A percentile compares a stretch with the other conserved stretches of the same genome.
These are phyloP conservation scores for Plotosus lineatus DNA, from an alignment of 2,113 vertebrate genomes.

Conservation along the genomic window DNA sequence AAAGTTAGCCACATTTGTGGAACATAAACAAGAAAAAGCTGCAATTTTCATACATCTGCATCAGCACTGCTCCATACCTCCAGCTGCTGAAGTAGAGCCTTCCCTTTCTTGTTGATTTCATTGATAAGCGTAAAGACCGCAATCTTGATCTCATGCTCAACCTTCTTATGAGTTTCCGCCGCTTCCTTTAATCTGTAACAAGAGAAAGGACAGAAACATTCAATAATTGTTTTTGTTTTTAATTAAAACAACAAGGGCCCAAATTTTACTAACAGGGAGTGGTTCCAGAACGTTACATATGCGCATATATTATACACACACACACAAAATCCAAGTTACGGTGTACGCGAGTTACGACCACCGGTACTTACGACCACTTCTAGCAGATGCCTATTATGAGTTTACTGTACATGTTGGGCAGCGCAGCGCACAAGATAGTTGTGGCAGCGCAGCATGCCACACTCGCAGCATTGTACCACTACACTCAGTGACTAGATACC, in stretches of 20 bases:
- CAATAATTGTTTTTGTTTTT: background rate
- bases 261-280: too few relatives aligned
- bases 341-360: too few relatives aligned
- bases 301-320: too few relatives aligned
- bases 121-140: slow-evolving; percentile 99
- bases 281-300: too few relatives aligned
- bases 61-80: slow-evolving; percentile 79
- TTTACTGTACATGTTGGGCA: too few relatives aligned
- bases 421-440: too few relatives aligned
- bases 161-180: slow-evolving; percentile 92
- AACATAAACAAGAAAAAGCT: background rate
- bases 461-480: too few relatives aligned
- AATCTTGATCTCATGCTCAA: slow-evolving; percentile 99
- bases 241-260: background rate
- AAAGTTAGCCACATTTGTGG: background rate
- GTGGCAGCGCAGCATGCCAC: too few relatives aligned
- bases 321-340: too few relatives aligned
- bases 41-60: background rate
- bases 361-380: too few relatives aligned
- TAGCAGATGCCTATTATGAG: too few relatives aligned
- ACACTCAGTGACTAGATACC: too few relatives aligned
- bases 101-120: slow-evolving; percentile 99
- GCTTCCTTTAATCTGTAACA: slow-evolving; percentile 91
- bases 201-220: background rate
- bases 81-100: slow-evolving; percentile 93